These are phyloP conservation scores for Hippocampus guttulatus DNA, from an alignment of 2,113 vertebrate species.

Conservation along the genomic window DNA sequence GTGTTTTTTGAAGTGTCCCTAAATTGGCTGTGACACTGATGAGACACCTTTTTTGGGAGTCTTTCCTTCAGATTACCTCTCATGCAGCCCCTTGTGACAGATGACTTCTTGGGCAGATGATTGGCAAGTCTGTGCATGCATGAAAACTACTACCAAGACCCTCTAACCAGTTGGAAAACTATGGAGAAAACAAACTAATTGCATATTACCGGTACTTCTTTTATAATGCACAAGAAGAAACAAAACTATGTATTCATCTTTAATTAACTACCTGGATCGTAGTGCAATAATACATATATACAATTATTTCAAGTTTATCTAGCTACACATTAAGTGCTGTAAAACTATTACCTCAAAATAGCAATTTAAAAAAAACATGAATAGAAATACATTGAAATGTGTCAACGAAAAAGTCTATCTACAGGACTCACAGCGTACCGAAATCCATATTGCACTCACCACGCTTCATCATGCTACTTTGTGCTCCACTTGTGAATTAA, in stretches of 20 bases:
- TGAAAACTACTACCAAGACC: conserved; percentile 1
- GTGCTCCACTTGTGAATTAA: conserved; percentile 6
- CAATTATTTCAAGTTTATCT: conserved; percentile 22
- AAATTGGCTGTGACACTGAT: neutral
- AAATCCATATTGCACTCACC: conserved; percentile 38
- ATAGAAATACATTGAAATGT: conserved; percentile 15
- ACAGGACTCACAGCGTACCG: conserved; percentile 4
- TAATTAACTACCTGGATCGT: conserved; percentile 38
- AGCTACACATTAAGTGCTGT: conserved; percentile 11
- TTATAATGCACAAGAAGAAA: neutral
- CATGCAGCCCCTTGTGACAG: no score
- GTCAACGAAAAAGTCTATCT: conserved; percentile 7
- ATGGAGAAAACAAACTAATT: no score
- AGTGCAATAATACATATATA: conserved; percentile 24
- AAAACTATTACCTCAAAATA: conserved; percentile 25
- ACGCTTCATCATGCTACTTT: neutral
- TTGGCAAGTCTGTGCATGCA: conserved; percentile 10
- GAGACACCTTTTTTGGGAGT: neutral
- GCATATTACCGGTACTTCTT: neutral
- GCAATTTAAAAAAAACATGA: neutral
- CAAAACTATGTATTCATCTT: conserved; percentile 23
- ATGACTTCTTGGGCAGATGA: neutral
- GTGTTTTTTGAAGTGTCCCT: neutral
- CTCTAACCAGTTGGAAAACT: neutral
- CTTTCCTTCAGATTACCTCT: neutral